Conservation (phyloP, 2,888 invertebrate species). For the Perithous albicinctus region DNA sequence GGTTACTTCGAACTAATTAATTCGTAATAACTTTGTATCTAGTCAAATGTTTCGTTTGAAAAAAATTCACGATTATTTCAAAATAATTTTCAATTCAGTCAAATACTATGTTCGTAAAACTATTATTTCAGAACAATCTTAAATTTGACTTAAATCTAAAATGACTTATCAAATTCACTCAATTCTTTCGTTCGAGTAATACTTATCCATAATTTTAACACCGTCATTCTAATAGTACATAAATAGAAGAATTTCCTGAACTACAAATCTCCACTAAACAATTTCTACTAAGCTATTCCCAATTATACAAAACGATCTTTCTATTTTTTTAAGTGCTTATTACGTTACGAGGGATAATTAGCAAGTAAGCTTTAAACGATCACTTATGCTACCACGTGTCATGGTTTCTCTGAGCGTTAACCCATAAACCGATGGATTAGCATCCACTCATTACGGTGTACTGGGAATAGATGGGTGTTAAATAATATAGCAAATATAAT, state of each 20-base stretch:
- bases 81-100: background rate
- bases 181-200: too few relatives aligned
- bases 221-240: background rate
- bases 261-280: background rate
- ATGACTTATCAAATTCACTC: too few relatives aligned
- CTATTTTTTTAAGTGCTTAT: background rate
- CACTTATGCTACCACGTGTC: slow-evolving; percentile 3
- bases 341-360: slow-evolving; percentile 14
- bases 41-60: too few relatives aligned
- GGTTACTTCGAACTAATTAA: too few relatives aligned
- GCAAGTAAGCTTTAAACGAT: slow-evolving; percentile 22
- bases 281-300: background rate
- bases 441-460: background rate
- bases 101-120: too few relatives aligned
- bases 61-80: too few relatives aligned
- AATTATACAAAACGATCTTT: background rate
- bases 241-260: background rate
- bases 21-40: too few relatives aligned
- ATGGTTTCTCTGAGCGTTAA: slow-evolving; percentile 24
- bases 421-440: slow-evolving; percentile 26
- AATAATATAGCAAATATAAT: slow-evolving; percentile 44
- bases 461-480: slow-evolving; percentile 41
- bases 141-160: too few relatives aligned
- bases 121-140: too few relatives aligned
- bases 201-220: too few relatives aligned